Conservation (phyloP, 2,113 vertebrate genomes). For the Prionailurus viverrinus region DNA sequence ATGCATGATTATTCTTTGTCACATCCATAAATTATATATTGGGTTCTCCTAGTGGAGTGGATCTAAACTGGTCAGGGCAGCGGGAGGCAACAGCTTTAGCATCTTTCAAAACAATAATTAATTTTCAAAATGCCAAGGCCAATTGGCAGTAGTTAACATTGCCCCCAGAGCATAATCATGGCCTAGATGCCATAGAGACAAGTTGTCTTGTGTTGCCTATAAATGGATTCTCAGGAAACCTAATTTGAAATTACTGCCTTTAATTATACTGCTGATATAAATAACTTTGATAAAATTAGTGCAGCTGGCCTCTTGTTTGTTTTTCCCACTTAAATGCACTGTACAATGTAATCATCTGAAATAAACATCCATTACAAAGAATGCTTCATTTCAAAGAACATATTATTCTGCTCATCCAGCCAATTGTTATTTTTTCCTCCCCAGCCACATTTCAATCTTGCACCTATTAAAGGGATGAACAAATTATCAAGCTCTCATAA, state of each 20-base stretch:
- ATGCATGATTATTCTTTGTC: constrained; percentile 36
- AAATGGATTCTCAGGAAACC: constrained; percentile 82
- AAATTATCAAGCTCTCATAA: constrained; percentile 73
- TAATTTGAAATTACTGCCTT: constrained; percentile 84
- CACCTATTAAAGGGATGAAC: constrained; percentile 74
- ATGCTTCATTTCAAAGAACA: constrained; percentile 74
- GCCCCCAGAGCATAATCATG: constrained; percentile 55
- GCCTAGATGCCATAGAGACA: constrained; percentile 64
- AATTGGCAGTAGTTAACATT: constrained; percentile 75
- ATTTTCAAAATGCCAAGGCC: constrained; percentile 78
- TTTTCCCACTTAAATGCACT: constrained; percentile 77
- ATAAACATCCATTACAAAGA: constrained; percentile 76
- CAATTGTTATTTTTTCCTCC: constrained; percentile 69
- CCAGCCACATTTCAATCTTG: constrained; percentile 66
- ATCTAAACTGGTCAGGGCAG: constrained; percentile 62
- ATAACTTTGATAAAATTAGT: constrained; percentile 83
- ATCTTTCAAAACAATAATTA: constrained; percentile 65
- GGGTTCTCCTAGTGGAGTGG: neutral
- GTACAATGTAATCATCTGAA: constrained; percentile 77
- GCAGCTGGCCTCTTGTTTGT: constrained; percentile 79
- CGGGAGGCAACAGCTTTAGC: constrained; percentile 60
- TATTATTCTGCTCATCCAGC: constrained; percentile 75
- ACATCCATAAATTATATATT: constrained; percentile 67
- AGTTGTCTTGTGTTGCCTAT: constrained; percentile 76
- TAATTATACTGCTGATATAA: constrained; percentile 85